These are phyloP conservation scores for Zaprionus taronus DNA, from an alignment of 1,140 invertebrate species.

Conservation along the genomic window DNA sequence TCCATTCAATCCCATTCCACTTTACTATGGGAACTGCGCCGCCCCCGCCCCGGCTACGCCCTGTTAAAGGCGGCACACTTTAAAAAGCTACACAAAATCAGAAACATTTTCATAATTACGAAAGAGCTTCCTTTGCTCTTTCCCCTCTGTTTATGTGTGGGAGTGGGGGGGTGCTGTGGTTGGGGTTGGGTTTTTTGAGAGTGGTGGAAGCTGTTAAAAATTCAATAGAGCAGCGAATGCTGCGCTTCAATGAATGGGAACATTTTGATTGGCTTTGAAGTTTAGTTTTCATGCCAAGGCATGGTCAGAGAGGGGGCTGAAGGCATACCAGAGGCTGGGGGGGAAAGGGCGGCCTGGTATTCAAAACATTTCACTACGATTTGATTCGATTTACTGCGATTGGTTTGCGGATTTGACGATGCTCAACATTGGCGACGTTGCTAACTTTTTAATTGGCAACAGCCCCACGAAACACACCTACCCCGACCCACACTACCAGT, in stretches of 20 bases:
- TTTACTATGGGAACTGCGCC: not conserved
- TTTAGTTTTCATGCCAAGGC: slow-evolving; percentile 36
- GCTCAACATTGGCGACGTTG: slow-evolving; percentile 23
- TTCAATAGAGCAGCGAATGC: slow-evolving; percentile 50
- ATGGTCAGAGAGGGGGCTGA: not conserved
- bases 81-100: slow-evolving; percentile 42
- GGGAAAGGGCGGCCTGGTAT: not conserved
- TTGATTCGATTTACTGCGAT: slow-evolving; percentile 52
- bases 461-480: not conserved
- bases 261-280: slow-evolving; percentile 59
- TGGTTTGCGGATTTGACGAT: slow-evolving; percentile 44
- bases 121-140: not conserved
- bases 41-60: not conserved
- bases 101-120: slow-evolving; percentile 55
- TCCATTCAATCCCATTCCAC: slow-evolving; percentile 2
- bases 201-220: slow-evolving; percentile 18
- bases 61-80: slow-evolving; percentile 31
- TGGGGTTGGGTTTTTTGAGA: too few species aligned
- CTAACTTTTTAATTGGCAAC: slow-evolving; percentile 52
- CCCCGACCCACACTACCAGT: not conserved
- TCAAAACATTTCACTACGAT: slow-evolving; percentile 40
- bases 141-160: not conserved
- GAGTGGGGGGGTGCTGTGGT: not conserved
- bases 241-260: slow-evolving; percentile 58
- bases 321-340: not conserved